Base-by-base conservation (phyloP, 2,113 vertebrate genomes). In the Cepphus grylle region DNA sequence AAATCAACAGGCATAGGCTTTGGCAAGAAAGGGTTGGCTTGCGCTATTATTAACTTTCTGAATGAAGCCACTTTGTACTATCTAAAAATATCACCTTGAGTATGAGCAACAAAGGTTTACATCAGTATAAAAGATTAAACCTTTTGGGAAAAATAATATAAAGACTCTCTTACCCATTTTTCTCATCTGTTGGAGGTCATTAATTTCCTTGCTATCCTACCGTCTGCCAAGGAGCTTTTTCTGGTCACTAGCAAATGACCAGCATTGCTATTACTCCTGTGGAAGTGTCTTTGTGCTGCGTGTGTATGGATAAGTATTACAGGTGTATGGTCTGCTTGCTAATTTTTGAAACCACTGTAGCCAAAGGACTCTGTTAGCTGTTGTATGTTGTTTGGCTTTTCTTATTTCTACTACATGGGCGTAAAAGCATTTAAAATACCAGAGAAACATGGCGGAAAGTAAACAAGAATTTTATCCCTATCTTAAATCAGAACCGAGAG, bases 201-300 rank as follows among this genome's bases (percentile, higher is more conserved):
- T 50, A 2, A 15, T 40, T 76, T 87, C 36, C 59, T 85, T 4
- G 2, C 30, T 69, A 1, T n/a, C 5, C 12, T 62, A 0, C 17
- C 34, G 14, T 40, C 58, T 70, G 55, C 61, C 32, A 27, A 6
- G 59, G 30, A 66, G 38, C 65, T 63, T 49, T 77, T 78, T 27
- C 30, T 61, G 67, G 43, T 76, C 20, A 3, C 76, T 65, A 42
- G 36, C 34, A 65, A 43, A 32, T 26, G 45, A 16, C 20, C 56
- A 34, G 7, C 5, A 4, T 59, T 81, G 14, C 17, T 21, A 1
- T 32, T 52, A 43, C 3, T 61, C 23, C 29, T 20, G 27, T 34
- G 16, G 49, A 80, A 81, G 19, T 62, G 32, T 17, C 6, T 18
- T 45, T 56, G 30, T 45, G 4, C n/a, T 49, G 29, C 25, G 10